Evolutionary conservation across 1,140 invertebrate species (phyloP), one percentile per base, ranked within the genome.

Genomic region (Zaprionus ghesquierei): DNA sequence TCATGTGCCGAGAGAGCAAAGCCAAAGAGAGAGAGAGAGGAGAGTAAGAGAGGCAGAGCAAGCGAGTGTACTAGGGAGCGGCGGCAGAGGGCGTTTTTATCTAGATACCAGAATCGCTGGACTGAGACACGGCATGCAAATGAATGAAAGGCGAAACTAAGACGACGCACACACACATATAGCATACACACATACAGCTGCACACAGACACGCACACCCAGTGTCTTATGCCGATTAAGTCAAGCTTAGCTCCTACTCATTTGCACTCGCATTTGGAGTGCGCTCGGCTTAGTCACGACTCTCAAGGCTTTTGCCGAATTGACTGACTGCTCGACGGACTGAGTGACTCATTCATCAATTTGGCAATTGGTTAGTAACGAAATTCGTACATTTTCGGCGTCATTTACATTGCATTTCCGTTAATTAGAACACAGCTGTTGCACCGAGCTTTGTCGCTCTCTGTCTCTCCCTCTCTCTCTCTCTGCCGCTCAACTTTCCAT

Each of bases 71-170:
- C 12, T 33, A 22, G 55, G 53, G 41, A 49, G 38, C 35, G 13
- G 35, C 35, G 35, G 35, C 35, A 41, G 35, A 41, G 35, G 33
- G 60, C 22, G 59, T 61, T 72, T 61, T 72, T 77, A 80, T 85
- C 81, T 86, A 72, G 78, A 76, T 76, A 63, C 61, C 38, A 80
- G 64, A 86, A 73, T 87, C 76, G 82, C 79, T 86, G 75, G 60
- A 81, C 58, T 77, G 77, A 69, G 69, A 81, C 75, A 66, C 27
- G 58, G 44, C 49, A 75, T 75, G 72, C 72, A 75, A 75, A 75
- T 75, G 72, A 75, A 75, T 75, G 60, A 70, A 75, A 63, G 68
- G 18, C 35, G 27, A 66, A 46, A 18, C 60, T 35, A 59, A 63
- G 8, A 61, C 68, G 61, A n/a, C 53, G 69, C 62, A 80, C 61